phyloP scores from a whole-genome alignment of 92 coral and sea anemone genomes.

The Isaurus tuberculatus region DNA sequence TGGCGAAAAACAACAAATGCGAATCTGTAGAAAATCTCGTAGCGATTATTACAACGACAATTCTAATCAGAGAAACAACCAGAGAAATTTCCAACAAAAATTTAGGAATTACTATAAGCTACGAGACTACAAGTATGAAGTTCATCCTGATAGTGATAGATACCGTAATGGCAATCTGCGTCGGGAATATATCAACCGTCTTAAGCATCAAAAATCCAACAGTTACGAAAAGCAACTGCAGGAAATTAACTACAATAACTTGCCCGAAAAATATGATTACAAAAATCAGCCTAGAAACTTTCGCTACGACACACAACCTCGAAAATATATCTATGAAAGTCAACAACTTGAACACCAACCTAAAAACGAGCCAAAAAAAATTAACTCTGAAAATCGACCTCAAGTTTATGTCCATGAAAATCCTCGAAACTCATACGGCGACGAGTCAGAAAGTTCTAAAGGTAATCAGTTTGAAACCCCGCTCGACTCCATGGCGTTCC shows the following conservation, averaged over 20 bases:
- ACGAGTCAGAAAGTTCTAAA: conserved; percentile 1
- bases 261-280: neutral
- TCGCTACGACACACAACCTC: neutral
- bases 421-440: neutral
- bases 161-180: neutral
- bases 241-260: neutral
- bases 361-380: neutral
- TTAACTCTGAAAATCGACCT: neutral
- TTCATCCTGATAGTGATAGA: neutral
- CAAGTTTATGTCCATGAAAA: neutral
- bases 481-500: neutral
- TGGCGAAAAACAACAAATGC: neutral
- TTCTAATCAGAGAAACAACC: neutral
- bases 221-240: neutral
- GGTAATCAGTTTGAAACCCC: neutral
- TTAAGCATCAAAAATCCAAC: neutral
- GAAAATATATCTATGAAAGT: neutral
- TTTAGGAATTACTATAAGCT: neutral
- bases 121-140: neutral
- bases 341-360: neutral
- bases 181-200: neutral
- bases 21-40: neutral
- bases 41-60: neutral
- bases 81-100: neutral
- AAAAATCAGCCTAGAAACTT: neutral